These are phyloP conservation scores for Cygnus atratus DNA, from an alignment of 2,113 vertebrate genomes.

Conservation along the genomic window DNA sequence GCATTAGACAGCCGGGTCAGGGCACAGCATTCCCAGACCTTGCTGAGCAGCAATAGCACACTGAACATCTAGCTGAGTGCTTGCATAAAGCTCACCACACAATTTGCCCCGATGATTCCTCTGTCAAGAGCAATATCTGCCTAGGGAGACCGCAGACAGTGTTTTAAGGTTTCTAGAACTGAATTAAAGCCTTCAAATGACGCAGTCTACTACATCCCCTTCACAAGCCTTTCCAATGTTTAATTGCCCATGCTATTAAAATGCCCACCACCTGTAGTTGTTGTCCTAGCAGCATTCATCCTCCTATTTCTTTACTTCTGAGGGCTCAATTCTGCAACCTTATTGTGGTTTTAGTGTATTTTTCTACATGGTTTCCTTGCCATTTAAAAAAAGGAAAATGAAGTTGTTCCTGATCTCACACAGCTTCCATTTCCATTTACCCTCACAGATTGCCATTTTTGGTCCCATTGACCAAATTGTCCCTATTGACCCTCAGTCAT, in stretches of 20 bases:
- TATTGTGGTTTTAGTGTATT: neutral
- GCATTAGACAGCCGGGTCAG: neutral
- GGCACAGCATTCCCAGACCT: neutral
- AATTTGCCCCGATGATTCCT: neutral
- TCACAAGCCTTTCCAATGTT: neutral
- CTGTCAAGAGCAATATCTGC: neutral
- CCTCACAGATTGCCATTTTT: neutral
- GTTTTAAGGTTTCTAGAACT: neutral
- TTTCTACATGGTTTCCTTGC: neutral
- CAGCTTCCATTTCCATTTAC: neutral
- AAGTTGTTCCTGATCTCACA: neutral
- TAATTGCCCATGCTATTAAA: neutral
- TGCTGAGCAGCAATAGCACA: neutral
- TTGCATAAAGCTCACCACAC: neutral
- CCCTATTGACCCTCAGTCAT: neutral
- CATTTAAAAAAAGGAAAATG: neutral
- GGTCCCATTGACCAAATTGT: neutral
- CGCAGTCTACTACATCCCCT: neutral
- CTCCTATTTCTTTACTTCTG: neutral
- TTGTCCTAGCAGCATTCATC: neutral
- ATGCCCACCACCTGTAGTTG: neutral
- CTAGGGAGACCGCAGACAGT: neutral
- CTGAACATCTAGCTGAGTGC: neutral
- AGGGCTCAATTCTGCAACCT: neutral
- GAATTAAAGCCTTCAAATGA: neutral